Evolutionary conservation across 2,797 vertebrate genomes (phyloP).

Genomic region (Gouania willdenowi): DNA sequence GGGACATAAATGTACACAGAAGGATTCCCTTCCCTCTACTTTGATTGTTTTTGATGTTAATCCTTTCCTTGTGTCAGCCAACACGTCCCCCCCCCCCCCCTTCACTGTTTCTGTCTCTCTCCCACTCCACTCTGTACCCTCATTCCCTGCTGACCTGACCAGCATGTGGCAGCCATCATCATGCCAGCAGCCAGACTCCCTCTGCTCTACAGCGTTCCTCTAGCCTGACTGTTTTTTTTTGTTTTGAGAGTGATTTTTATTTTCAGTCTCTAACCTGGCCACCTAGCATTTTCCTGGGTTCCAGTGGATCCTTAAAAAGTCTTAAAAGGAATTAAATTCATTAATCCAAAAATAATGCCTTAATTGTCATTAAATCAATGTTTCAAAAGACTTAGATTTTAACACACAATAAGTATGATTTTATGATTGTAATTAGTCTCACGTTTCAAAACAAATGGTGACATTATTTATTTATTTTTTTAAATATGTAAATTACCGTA

Average conservation of each 20-base stretch:
- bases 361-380: no score
- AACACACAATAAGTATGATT: no score
- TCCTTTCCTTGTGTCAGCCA: conserved; percentile 31
- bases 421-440: no score
- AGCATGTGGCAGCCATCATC: conserved; percentile 48
- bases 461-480: no score
- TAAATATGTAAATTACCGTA: no score
- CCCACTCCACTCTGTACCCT: conserved; percentile 16
- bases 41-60: conserved; percentile 66
- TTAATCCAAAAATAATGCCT: no score
- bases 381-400: no score
- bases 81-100: conserved; percentile 4
- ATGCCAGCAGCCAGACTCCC: conserved; percentile 44
- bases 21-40: conserved; percentile 27
- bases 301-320: no score
- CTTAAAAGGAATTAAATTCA: no score
- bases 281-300: conserved; percentile 36
- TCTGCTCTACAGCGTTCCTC: conserved; percentile 51
- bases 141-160: conserved; percentile 54
- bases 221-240: conserved; percentile 15
- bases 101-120: conserved; percentile 1
- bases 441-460: no score
- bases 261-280: conserved; percentile 36
- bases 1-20: conserved; percentile 14
- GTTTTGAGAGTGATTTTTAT: conserved; percentile 17